Conservation (phyloP, 2,888 invertebrate species). For the Megastigmus dorsalis region DNA sequence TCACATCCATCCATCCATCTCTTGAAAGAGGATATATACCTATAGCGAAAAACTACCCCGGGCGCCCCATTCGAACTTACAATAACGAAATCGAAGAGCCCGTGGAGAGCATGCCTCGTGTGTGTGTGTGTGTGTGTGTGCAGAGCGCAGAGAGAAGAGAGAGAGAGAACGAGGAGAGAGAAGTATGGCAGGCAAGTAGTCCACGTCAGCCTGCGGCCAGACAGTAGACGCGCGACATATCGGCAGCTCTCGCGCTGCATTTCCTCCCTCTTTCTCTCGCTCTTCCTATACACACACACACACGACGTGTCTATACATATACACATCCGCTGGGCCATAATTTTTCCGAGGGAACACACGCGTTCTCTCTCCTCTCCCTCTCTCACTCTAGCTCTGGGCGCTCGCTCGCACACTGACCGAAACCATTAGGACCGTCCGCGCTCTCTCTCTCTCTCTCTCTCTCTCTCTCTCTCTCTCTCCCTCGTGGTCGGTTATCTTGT, state of each 20-base stretch:
- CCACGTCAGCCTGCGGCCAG: slow-evolving; percentile 21
- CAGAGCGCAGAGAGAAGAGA: no score
- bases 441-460: background rate
- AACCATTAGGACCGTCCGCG: slow-evolving; percentile 34
- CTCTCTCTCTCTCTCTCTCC: background rate
- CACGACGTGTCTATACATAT: no score
- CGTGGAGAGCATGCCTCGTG: no score
- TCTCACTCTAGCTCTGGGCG: background rate
- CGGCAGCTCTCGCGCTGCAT: background rate
- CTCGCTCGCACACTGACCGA: background rate
- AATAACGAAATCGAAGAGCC: slow-evolving; percentile 16
- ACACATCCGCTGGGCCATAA: background rate
- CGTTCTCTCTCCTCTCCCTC: background rate
- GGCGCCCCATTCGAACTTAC: background rate
- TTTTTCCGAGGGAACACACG: slow-evolving; percentile 9
- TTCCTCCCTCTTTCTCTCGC: no score
- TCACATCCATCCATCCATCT: background rate
- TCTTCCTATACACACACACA: no score
- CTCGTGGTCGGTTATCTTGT: slow-evolving; percentile 46
- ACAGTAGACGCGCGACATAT: slow-evolving; percentile 2
- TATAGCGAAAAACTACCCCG: background rate
- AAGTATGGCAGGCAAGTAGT: slow-evolving; percentile 2
- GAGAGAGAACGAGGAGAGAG: background rate
- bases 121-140: no score
- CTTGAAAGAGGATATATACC: no score